phyloP scores from a whole-genome alignment of 2,113 vertebrate species.

The Hyperoodon ampullatus region DNA sequence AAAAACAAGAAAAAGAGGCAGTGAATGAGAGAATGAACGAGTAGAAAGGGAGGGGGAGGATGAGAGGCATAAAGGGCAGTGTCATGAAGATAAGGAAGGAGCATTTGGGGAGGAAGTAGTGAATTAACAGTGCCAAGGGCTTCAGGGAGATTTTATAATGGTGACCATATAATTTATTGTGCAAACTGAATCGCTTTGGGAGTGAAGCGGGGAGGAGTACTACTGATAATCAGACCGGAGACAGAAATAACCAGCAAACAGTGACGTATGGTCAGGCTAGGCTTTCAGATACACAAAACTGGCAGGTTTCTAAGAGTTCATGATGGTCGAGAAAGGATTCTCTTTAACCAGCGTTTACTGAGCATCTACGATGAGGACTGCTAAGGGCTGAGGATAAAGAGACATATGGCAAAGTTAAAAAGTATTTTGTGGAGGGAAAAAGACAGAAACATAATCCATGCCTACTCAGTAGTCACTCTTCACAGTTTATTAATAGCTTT shows the following conservation, averaged over 20 bases:
- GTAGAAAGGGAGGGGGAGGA: neutral
- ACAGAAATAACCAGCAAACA: neutral
- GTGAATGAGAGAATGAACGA: neutral
- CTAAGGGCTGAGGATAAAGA: neutral
- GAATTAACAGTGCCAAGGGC: neutral
- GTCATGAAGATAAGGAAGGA: neutral
- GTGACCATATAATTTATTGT: neutral
- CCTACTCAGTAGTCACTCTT: neutral
- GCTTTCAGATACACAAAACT: no score
- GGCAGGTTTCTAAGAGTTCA: neutral
- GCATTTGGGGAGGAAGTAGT: neutral
- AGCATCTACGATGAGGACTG: neutral
- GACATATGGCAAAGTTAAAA: neutral
- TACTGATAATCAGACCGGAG: neutral
- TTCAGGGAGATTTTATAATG: neutral
- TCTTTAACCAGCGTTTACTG: neutral
- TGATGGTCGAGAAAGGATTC: neutral
- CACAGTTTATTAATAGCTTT: neutral
- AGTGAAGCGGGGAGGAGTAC: neutral
- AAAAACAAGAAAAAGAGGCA: neutral
- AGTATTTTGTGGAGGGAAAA: neutral
- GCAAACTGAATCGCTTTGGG: neutral
- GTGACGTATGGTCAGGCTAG: neutral
- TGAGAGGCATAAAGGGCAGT: no score
- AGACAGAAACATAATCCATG: neutral